Percentiles rank a stretch among this genome's conserved stretches.
Conservation (phyloP, 2,797 vertebrate genomes). For the Bufotes viridis region DNA sequence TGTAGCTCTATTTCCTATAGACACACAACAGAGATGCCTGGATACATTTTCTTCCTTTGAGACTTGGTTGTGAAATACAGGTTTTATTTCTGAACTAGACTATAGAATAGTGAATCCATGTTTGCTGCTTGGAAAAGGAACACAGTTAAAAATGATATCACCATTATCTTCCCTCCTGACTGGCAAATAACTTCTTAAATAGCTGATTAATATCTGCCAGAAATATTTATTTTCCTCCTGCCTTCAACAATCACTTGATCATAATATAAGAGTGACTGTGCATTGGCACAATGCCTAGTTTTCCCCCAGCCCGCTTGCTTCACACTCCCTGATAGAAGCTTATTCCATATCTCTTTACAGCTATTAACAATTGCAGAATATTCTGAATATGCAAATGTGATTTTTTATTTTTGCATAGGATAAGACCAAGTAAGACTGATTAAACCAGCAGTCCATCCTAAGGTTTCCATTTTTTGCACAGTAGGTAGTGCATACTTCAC, state of each 20-base stretch:
- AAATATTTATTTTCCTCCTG: conserved; percentile 35
- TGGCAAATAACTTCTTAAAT: conserved; percentile 41
- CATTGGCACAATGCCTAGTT: conserved; percentile 32
- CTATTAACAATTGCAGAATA: conserved; percentile 40
- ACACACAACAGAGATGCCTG: not conserved
- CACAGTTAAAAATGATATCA: conserved; percentile 27
- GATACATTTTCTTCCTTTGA: not conserved
- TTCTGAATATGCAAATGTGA: conserved; percentile 55
- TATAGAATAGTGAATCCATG: not conserved
- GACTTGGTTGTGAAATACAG: conserved; percentile 2
- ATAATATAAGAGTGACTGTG: conserved; percentile 47
- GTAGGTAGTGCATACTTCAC: conserved; percentile 51
- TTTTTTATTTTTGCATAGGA: conserved; percentile 1
- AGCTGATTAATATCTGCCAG: conserved; percentile 45
- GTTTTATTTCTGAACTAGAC: not conserved
- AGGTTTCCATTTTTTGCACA: conserved; percentile 53
- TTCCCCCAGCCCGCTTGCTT: not conserved
- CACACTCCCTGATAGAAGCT: conserved; percentile 32
- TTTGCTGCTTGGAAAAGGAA: not conserved
- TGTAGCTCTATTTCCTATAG: conserved; percentile 24
- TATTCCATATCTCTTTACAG: conserved; percentile 51
- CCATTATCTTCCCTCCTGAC: conserved; percentile 21
- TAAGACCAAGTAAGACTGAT: conserved; percentile 51
- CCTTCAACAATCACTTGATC: conserved; percentile 35
- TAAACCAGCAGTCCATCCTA: conserved; percentile 45